These are phyloP conservation scores for Acromyrmex charruanus DNA, from an alignment of 1,140 invertebrate species.

Conservation along the genomic window DNA sequence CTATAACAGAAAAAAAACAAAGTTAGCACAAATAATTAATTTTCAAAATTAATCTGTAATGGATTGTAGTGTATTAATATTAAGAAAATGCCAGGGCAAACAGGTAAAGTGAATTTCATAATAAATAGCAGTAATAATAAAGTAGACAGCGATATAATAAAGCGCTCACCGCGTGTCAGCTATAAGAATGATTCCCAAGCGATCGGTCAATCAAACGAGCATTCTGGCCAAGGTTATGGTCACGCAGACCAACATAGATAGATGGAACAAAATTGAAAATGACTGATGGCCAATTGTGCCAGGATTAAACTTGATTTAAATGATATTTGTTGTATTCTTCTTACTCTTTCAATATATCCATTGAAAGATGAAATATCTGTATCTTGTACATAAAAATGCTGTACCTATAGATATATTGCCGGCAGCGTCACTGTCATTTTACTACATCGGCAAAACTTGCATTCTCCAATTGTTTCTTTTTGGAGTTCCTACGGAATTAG, in stretches of 20 bases:
- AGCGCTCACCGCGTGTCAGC: slow-evolving; percentile 6
- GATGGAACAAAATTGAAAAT: slow-evolving; percentile 37
- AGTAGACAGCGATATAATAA: slow-evolving; percentile 36
- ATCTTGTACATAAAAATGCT: background rate
- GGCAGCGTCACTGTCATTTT: background rate
- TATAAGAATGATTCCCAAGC: slow-evolving; percentile 30
- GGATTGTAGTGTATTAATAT: background rate
- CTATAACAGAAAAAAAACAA: slow-evolving; percentile 11
- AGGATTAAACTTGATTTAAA: slow-evolving; percentile 43
- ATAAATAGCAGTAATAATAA: slow-evolving; percentile 10
- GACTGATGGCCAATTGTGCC: slow-evolving; percentile 13
- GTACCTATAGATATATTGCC: background rate
- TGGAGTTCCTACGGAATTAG: background rate
- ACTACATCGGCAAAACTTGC: background rate
- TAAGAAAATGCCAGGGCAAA: background rate
- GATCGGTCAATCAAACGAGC: slow-evolving; percentile 37
- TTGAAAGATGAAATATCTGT: background rate
- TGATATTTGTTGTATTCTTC: background rate
- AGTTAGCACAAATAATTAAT: background rate
- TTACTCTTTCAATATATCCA: background rate
- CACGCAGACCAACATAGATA: slow-evolving; percentile 6
- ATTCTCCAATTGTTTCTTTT: background rate
- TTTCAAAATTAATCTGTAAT: slow-evolving; percentile 3
- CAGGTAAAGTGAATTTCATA: background rate
- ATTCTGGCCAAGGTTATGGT: slow-evolving; percentile 36